Evolutionary conservation across 2,113 vertebrate species (phyloP), one percentile per base, ranked within the genome.

Genomic region (Trematocara stigmaticum): DNA sequence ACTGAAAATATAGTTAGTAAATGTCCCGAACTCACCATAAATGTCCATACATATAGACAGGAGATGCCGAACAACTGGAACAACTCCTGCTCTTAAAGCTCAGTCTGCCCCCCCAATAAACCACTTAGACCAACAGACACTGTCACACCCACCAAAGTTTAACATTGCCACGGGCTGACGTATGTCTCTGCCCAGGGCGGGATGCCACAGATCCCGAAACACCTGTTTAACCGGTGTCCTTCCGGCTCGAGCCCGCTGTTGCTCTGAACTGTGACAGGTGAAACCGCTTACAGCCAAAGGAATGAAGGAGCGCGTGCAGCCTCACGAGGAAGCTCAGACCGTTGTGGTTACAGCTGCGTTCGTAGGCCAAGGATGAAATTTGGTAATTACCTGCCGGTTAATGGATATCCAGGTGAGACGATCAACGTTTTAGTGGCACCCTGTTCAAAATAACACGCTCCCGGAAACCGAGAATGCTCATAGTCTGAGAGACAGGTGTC

Each of bases 181-280:
- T 12, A 9, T 20, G 55, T 59, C 13, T 29, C 15, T 26, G 35
- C 16, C 13, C 20, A 15, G 38, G 23, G 38, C 11, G 91, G 92
- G 89, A 94, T 95, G 92, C 59, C 3, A 42, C 64, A 15, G 23
- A 26, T 91, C 93, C 88, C 45, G 95, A 61, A 87, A 0, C 84
- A 92, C 95, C 91, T 91, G 95, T 90, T 80, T 2, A 35, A 81
- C 92, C 47, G 71, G 87, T 82, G 38, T 18, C 12, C 18, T 52
- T 20, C 4, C 78, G 10, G 53, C 20, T 51, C 89, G 76, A 83
- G 18, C 8, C 45, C n/a, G 61, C 66, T 10, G 34, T 81, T 35
- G 10, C 57, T 4, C 4, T 3, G 13, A 34, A 18, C 2, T 1
- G 23, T 78, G 26, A 31, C 91, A 89, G 45, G 34, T 87, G 87